phyloP scores from a whole-genome alignment of 2,888 invertebrate genomes.

The Tetranychus piercei region DNA sequence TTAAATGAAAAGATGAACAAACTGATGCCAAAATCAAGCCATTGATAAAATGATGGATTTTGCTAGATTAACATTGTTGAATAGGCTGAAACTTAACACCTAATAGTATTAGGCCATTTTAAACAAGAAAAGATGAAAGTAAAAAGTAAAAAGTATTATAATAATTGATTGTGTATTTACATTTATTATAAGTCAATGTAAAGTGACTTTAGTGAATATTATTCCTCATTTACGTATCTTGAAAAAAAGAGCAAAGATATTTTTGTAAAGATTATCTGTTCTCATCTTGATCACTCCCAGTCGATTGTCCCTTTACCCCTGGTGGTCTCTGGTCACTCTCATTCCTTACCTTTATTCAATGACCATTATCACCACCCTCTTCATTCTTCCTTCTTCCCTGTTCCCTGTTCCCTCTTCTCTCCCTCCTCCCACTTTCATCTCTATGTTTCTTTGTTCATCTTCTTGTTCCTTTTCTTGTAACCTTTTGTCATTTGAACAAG shows the following conservation, averaged over 20 bases:
- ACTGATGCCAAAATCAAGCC: background rate
- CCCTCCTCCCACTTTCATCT: conserved; percentile 2
- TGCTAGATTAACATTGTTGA: background rate
- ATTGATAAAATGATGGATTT: background rate
- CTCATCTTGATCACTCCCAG: background rate
- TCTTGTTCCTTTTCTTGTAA: conserved; percentile 1
- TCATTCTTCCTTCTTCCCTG: background rate
- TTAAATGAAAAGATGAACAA: background rate
- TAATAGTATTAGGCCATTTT: background rate
- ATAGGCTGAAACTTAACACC: background rate
- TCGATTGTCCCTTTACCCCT: background rate
- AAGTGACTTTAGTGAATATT: no score
- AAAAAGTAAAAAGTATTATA: background rate
- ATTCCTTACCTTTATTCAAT: background rate
- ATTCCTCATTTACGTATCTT: background rate
- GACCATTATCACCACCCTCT: background rate
- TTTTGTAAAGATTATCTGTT: background rate
- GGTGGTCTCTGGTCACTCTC: background rate
- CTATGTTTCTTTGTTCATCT: background rate
- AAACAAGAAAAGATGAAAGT: background rate
- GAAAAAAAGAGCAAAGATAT: background rate
- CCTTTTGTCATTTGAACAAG: background rate
- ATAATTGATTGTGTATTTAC: background rate
- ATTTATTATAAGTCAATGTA: no score
- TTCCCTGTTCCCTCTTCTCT: conserved; percentile 2